phyloP scores from a whole-genome alignment of 1,140 invertebrate species.

The Mylabris phalerata region DNA sequence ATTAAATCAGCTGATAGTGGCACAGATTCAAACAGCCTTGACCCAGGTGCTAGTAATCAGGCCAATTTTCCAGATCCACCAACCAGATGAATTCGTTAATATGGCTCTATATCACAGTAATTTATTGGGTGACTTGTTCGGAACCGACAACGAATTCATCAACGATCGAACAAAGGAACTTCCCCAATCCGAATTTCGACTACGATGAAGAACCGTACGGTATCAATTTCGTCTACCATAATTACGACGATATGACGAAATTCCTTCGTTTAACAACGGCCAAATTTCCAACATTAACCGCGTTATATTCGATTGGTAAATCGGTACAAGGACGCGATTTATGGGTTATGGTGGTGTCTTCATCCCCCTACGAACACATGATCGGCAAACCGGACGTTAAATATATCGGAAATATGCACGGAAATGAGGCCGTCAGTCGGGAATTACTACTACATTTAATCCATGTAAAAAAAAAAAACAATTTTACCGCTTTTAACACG shows the following conservation, averaged over 20 bases:
- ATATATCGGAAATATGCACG: constrained; percentile 88
- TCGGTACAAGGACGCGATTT: constrained; percentile 88
- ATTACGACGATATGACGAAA: constrained; percentile 78
- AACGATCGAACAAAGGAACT: constrained; percentile 16
- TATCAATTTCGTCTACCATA: constrained; percentile 81
- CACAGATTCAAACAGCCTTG: too few species aligned
- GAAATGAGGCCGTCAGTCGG: constrained; percentile 82
- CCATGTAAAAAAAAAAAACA: constrained; percentile 50
- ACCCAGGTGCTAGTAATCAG: too few species aligned
- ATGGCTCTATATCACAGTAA: too few species aligned
- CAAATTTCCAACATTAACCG: constrained; percentile 76
- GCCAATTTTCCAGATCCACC: too few species aligned
- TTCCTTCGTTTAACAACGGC: constrained; percentile 73
- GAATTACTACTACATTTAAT: constrained; percentile 84
- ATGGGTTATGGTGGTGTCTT: constrained; percentile 92
- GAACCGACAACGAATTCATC: not conserved
- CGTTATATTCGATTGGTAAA: constrained; percentile 87
- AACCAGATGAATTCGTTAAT: too few species aligned
- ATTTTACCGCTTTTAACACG: not conserved
- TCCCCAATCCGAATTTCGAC: constrained; percentile 1
- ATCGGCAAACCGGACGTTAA: constrained; percentile 88
- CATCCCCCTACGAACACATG: constrained; percentile 83
- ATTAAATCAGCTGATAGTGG: too few species aligned
- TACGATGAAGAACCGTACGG: constrained; percentile 21
- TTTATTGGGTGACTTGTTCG: too few species aligned